These are phyloP conservation scores for Apis cerana DNA, from an alignment of 1,140 invertebrate species.

Conservation along the genomic window DNA sequence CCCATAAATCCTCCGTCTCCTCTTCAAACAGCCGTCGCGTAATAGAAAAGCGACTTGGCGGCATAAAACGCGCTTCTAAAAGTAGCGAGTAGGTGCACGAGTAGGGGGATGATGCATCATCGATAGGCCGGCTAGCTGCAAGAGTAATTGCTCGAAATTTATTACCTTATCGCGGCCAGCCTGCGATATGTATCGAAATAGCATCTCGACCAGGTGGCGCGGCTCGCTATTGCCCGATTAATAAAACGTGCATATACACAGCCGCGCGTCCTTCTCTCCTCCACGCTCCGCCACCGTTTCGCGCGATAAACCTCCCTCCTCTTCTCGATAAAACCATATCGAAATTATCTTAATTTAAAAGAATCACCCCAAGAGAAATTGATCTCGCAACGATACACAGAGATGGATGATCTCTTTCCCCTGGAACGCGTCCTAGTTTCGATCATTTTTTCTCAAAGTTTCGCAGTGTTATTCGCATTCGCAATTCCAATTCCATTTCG, in stretches of 20 bases:
- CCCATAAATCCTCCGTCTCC: constrained; percentile 25
- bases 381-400: too few species aligned
- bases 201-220: constrained; percentile 25
- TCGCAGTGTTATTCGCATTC: too few species aligned
- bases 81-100: neutral
- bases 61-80: constrained; percentile 5
- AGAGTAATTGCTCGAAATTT: constrained; percentile 48
- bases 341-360: neutral
- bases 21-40: neutral
- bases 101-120: constrained; percentile 2
- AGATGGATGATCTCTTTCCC: too few species aligned
- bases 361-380: too few species aligned
- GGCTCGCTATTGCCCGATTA: constrained; percentile 8
- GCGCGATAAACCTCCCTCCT: neutral
- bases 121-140: neutral
- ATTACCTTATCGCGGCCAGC: constrained; percentile 28
- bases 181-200: constrained; percentile 18
- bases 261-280: neutral
- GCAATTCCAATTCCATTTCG: too few species aligned
- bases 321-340: neutral
- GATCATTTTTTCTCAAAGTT: too few species aligned
- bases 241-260: constrained; percentile 18
- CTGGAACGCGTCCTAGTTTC: too few species aligned
- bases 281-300: neutral
- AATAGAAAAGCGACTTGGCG: constrained; percentile 40